These are phyloP conservation scores for Phrynosoma blainvillii DNA, from an alignment of 2,113 vertebrate species.

Conservation along the genomic window DNA sequence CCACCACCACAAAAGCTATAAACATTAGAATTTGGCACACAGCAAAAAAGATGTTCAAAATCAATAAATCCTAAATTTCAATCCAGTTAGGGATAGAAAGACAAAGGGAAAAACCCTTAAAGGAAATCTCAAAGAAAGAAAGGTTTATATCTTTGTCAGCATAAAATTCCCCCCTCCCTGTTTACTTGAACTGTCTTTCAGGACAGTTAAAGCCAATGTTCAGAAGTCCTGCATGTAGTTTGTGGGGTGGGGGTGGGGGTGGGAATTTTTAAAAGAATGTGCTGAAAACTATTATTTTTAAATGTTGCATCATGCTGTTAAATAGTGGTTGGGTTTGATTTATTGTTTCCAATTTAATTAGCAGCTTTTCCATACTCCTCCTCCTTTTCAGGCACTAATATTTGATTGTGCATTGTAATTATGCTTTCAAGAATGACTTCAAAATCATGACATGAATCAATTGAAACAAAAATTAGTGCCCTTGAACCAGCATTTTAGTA, in stretches of 20 bases:
- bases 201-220: neutral
- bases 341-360: neutral
- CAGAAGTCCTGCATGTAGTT: neutral
- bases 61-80: conserved; percentile 7
- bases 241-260: neutral
- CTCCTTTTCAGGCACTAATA: rapidly evolving
- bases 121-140: neutral
- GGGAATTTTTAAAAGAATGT: neutral
- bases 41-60: conserved; percentile 8
- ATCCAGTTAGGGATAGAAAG: conserved; percentile 8
- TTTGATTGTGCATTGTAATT: neutral
- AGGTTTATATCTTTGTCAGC: conserved; percentile 14
- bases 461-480: neutral
- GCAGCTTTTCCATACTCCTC: neutral
- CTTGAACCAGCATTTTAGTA: neutral
- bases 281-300: neutral
- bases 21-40: conserved; percentile 8
- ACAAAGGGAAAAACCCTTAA: neutral
- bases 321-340: neutral
- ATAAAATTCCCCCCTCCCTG: neutral
- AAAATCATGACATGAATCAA: neutral
- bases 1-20: neutral
- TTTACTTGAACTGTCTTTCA: neutral
- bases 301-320: neutral
- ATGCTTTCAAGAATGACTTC: neutral